Base-by-base conservation (phyloP, 2,797 vertebrate species). In the Enteromius paludinosus region DNA sequence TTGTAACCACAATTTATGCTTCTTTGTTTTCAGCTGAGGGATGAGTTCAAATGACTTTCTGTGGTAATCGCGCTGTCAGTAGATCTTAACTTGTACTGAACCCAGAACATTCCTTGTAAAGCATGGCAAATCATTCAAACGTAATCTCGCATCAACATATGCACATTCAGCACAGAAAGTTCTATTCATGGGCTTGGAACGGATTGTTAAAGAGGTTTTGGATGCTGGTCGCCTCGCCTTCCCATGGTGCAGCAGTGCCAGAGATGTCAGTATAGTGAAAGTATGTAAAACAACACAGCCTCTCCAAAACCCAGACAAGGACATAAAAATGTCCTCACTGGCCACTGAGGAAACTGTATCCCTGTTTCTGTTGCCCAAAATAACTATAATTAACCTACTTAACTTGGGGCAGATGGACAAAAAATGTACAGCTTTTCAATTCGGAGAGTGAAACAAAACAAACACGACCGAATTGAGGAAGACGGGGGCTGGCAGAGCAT, bases 321-420 rank as follows among this genome's bases (percentile, higher is more conserved):
- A 84, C 69, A 84, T 88, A 87, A 71, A 85, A 87, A 85, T 87
- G 81, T 70, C 87, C 82, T 83, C 70, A 33, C 23, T 18, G 79
- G 76, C 84, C 86, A 66, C 56, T 75, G 71, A 74, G 77, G 81
- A 83, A 89, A 86, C 69, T 85, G 72, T 86, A 89, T 78, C 76
- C 81, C 76, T 54, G 52, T 65, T 69, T 78, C 18, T 64, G 70
- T 85, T 83, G 87, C 75, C 76, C 45, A 33, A 79, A 66, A 86
- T 82, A 81, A 80, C 84, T 84, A 83, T 86, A 88, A 90, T 90
- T 87, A 82, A 82, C 85, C 79, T 86, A 80, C 88, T 86, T 84
- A 85, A 59, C 81, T 83, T 76, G 80, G 89, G 89, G 82, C 81
- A 85, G 78, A 87, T 52, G 74, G 85, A 84, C 59, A 73, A 59